Evolutionary conservation across 1,140 invertebrate species (phyloP).

Genomic region (Cyphomyrmex costatus): DNA sequence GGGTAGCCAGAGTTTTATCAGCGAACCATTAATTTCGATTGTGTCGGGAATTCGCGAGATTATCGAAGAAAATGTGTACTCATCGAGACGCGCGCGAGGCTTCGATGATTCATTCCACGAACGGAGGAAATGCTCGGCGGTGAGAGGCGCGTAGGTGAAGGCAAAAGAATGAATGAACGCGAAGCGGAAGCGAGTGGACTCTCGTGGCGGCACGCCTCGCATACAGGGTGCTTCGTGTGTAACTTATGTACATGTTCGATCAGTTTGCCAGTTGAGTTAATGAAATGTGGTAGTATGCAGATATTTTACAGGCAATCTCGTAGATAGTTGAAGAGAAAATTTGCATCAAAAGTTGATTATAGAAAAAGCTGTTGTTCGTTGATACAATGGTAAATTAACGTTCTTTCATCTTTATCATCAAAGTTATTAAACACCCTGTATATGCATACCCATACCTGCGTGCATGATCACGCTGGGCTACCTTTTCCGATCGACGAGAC

Average conservation of each 20-base stretch:
- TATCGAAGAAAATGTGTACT: not conserved
- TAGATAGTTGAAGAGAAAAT: not conserved
- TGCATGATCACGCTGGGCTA: conserved; percentile 62
- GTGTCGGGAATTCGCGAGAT: conserved; percentile 4
- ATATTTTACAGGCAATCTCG: not conserved
- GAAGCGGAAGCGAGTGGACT: conserved; percentile 72
- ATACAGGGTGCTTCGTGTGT: conserved; percentile 26
- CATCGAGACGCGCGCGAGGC: conserved; percentile 31
- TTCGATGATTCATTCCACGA: conserved; percentile 70
- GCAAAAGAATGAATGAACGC: conserved; percentile 74
- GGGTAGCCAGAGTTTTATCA: not conserved
- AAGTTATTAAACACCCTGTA: conserved; percentile 40
- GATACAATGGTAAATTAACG: not conserved
- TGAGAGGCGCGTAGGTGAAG: conserved; percentile 68
- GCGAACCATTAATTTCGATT: conserved; percentile 5
- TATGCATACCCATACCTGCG: conserved; percentile 51
- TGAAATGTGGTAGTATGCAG: not conserved
- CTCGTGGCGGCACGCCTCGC: conserved; percentile 39
- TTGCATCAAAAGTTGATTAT: not conserved
- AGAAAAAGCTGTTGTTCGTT: not conserved
- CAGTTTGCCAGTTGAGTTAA: not conserved
- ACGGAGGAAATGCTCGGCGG: conserved; percentile 64
- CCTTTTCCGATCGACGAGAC: conserved; percentile 76
- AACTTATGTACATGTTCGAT: not conserved
- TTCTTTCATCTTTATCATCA: not conserved